Evolutionary conservation across 2,888 invertebrate species (phyloP), one percentile per base, ranked within the genome.

Genomic region (Scotopteryx bipunctaria): DNA sequence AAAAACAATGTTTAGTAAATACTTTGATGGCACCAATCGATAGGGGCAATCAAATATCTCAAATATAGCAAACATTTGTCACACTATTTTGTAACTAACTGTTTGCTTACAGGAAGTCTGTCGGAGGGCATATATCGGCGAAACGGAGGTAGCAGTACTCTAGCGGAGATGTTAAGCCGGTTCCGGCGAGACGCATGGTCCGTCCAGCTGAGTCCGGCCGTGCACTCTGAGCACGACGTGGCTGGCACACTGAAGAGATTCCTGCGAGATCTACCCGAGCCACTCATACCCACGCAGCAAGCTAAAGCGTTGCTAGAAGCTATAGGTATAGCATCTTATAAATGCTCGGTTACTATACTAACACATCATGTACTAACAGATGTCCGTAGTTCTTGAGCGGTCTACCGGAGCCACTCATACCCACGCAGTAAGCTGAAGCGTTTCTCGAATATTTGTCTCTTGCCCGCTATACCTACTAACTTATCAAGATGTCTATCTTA

Each of bases 121-220:
- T 93, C 95, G 0, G 96, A 97, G 81, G 98, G 98, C 2, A 96
- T 98, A 66, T 98, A 98, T 79, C 93, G 98, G 2, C 93, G 95
- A 43, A 95, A 95, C 11, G 98, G 97, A 13, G 94, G 95, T 19
- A 94, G 94, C 63, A 92, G 94, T 14, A 93, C 94, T 4, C 93
- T 97, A 11, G 91, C 94, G 0, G 93, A 93, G 55, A 86, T 98
- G 11, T 84, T 97, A 49, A 92, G 93, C 4, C 91, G 93, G 38
- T 96, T 98, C 76, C 92, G 95, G 2, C 92, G 94, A 59, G 95
- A 98, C 74, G 95, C 97, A 8, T 96, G 96, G 93, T 93, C 94
- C 3, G 95, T 97, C 2, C 96, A 96, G 76, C 92, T 98, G 36
- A 94, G 94, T 8, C 91, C 92, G 3, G 93, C 93, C 32, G 93